A percentile compares a stretch with the other conserved stretches of the same genome.
phyloP scores from a whole-genome alignment of 2,888 invertebrate species.

The Erannis defoliaria region DNA sequence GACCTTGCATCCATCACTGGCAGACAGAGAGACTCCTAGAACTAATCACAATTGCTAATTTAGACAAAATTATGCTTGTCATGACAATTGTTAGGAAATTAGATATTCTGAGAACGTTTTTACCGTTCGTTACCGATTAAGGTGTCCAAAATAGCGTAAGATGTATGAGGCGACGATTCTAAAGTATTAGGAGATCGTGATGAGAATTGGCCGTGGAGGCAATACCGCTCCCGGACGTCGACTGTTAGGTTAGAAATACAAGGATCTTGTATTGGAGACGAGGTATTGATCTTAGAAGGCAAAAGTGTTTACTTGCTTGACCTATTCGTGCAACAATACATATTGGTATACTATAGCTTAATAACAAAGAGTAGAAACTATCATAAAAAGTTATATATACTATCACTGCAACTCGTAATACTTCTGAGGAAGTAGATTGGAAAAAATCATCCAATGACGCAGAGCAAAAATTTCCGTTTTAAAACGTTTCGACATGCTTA shows the following conservation, averaged over 20 bases:
- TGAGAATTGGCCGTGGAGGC: slow-evolving; percentile 65
- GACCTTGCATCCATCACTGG: slow-evolving; percentile 54
- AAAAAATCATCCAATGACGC: too few relatives aligned
- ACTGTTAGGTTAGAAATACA: slow-evolving; percentile 37
- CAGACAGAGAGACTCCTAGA: slow-evolving; percentile 73
- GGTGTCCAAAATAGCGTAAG: slow-evolving; percentile 65
- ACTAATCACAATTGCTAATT: slow-evolving; percentile 75
- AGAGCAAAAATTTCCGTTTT: too few relatives aligned
- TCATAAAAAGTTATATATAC: too few relatives aligned
- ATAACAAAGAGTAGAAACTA: too few relatives aligned
- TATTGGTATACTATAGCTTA: too few relatives aligned
- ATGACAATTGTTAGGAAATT: slow-evolving; percentile 49
- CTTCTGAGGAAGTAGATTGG: too few relatives aligned
- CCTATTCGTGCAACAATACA: neutral
- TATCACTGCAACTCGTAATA: too few relatives aligned
- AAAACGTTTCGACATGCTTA: too few relatives aligned
- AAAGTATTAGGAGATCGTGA: slow-evolving; percentile 68
- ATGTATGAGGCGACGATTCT: slow-evolving; percentile 78
- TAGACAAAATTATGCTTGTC: slow-evolving; percentile 43
- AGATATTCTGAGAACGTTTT: slow-evolving; percentile 60
- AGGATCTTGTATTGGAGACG: slow-evolving; percentile 15
- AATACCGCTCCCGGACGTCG: slow-evolving; percentile 65
- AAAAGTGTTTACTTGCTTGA: neutral
- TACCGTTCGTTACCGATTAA: slow-evolving; percentile 66
- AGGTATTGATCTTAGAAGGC: slow-evolving; percentile 13